A percentile compares a stretch with the other conserved stretches of the same genome.
Conservation (phyloP, 2,113 vertebrate genomes). For the Petroica traversi region DNA sequence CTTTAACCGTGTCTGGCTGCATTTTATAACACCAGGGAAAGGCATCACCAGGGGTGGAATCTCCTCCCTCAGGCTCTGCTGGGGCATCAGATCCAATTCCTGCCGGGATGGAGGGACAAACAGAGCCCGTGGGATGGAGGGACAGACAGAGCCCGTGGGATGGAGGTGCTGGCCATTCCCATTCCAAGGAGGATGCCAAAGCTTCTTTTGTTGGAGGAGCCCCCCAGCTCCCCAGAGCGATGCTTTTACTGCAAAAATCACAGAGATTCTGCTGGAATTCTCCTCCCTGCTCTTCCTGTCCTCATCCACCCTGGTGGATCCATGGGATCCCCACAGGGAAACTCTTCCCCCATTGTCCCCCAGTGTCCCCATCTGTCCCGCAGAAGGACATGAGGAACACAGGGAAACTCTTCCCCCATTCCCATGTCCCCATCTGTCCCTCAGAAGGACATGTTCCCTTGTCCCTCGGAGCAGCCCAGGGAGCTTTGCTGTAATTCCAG, state of each 20-base stretch:
- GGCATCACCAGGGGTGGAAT: no score
- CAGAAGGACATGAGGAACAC: fast-evolving
- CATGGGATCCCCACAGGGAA: neutral
- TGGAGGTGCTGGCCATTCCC: fast-evolving
- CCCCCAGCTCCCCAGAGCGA: neutral
- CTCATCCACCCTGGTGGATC: neutral
- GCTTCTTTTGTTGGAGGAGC: neutral
- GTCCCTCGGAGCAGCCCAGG: neutral
- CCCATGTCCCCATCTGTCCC: fast-evolving
- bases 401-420: neutral
- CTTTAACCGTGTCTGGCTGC: no score
- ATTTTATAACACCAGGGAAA: no score
- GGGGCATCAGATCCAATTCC: no score
- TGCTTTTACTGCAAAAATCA: neutral
- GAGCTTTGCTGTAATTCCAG: neutral
- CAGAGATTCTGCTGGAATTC: neutral
- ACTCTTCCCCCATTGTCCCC: no score
- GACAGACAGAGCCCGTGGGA: fast-evolving
- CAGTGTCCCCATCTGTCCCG: neutral
- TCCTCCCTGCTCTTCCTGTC: neutral
- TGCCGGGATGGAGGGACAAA: neutral
- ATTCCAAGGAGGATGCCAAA: fast-evolving
- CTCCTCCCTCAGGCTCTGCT: no score
- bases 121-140: fast-evolving
- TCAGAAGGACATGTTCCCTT: fast-evolving